These are phyloP conservation scores for Toxotes jaculatrix DNA, from an alignment of 2,113 vertebrate species.

Conservation along the genomic window DNA sequence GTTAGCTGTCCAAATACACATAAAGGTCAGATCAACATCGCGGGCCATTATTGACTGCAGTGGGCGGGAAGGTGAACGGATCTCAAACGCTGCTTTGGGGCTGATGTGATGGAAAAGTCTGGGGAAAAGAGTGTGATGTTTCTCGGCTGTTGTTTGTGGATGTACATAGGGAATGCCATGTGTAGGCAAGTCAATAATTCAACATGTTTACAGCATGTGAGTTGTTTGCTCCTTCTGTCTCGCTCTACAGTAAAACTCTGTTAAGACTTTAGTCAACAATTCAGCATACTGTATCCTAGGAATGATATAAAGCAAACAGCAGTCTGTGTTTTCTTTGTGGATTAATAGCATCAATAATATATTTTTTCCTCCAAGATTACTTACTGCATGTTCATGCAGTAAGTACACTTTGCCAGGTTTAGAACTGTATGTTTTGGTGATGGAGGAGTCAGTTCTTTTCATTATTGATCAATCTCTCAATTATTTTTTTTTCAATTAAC, in stretches of 20 bases:
- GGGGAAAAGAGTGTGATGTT: conserved; percentile 6
- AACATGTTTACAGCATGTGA: conserved; percentile 27
- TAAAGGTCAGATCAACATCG: conserved; percentile 61
- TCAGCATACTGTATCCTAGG: neutral
- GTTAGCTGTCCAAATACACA: conserved; percentile 74
- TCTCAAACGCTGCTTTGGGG: neutral
- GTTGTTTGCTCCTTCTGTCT: conserved; percentile 39
- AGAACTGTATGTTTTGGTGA: neutral
- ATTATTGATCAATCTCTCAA: too few species aligned
- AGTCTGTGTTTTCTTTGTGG: neutral
- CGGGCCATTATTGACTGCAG: conserved; percentile 53
- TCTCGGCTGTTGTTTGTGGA: conserved; percentile 19
- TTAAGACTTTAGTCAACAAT: conserved; percentile 62
- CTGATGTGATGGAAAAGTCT: conserved; percentile 4
- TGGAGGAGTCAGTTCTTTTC: too few species aligned
- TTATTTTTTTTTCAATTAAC: too few species aligned
- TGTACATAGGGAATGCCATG: conserved; percentile 26
- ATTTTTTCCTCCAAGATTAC: neutral
- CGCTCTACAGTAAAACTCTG: conserved; percentile 33
- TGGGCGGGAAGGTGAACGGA: neutral
- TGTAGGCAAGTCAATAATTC: conserved; percentile 52
- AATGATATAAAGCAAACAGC: conserved; percentile 24
- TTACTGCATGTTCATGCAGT: too few species aligned
- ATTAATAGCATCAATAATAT: too few species aligned
- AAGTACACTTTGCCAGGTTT: too few species aligned